Base-by-base conservation (phyloP, 2,888 invertebrate genomes). In the Molorchus minor region DNA sequence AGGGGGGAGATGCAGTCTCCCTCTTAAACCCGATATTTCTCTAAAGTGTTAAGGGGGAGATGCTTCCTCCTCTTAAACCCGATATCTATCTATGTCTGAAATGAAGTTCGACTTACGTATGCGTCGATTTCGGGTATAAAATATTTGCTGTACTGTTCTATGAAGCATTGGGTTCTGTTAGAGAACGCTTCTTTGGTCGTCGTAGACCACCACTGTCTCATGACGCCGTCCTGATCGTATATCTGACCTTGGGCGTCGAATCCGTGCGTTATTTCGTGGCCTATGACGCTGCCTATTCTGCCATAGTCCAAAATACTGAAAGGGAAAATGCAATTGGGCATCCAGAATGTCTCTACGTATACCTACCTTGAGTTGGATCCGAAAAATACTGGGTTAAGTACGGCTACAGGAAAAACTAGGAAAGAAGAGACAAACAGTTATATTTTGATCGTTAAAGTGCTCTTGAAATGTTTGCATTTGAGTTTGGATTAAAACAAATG, bases 141-240 rank as follows among this genome's bases (percentile, higher is more conserved):
- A 64, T 81, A 82, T 35, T 73, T 70, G 51, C 67, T 75, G 70
- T 83, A 83, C 65, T 83, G 82, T 1, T 81, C 73, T 10, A 79
- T 66, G 57, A 83, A 82, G 65, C 83, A 83, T 21, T 73, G 60
- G 2, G 75, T 72, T 60, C 70, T 75, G n/a, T 74, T 68, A 4
- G 68, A 61, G 62, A 80, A 83, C 19, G 75, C 73, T 0, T 58
- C 61, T 2, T 57, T 64, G 0, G 82, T 82, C 25, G 74, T 61
- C 5, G 74, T 70, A 72, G 81, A 81, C 81, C 81, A 80, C 61
- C 75, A 70, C 21, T 74, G 71, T 60, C 30, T 75, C 33, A 62
- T 62, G 0, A 71, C 83, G 1, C 88, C 88, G 58, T 86, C 78
- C 67, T 83, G 83, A 74, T 88, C 85, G 75, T 85, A 88, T 2